Percentiles rank a stretch among this genome's conserved stretches.
Evolutionary conservation across 2,113 vertebrate genomes (phyloP).

Genomic region (Delphinus delphis): DNA sequence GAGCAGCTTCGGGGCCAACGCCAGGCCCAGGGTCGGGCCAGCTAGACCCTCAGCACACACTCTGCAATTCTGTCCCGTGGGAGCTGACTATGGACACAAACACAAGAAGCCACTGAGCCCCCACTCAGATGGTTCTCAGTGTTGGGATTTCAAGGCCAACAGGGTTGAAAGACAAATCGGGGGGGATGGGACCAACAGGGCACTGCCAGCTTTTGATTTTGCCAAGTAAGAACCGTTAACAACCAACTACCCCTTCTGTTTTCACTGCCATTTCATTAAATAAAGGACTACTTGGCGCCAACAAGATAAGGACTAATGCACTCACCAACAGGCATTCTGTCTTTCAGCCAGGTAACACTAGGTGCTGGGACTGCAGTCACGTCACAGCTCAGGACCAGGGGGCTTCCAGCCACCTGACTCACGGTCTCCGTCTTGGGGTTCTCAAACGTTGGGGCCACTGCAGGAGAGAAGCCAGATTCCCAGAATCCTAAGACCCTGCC

Average conservation of each 20-base stretch:
- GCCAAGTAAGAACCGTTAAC: background rate
- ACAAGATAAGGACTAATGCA: accelerated
- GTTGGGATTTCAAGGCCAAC: background rate
- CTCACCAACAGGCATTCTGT: constrained; percentile 89
- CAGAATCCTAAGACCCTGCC: background rate
- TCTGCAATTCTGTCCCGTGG: background rate
- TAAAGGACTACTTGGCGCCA: background rate
- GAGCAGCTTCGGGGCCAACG: background rate
- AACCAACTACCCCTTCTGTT: too few relatives aligned
- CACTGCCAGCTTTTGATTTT: background rate
- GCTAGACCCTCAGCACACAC: background rate
- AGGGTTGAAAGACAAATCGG: accelerated
- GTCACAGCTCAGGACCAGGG: constrained; percentile 87
- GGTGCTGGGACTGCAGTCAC: constrained; percentile 84
- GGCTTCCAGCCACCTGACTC: constrained; percentile 85
- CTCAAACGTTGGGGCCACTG: constrained; percentile 85
- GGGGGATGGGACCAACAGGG: accelerated
- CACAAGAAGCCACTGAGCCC: background rate
- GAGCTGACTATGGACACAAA: background rate
- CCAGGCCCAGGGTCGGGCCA: background rate
- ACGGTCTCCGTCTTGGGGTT: constrained; percentile 83
- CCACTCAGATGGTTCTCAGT: accelerated
- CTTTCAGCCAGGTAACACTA: constrained; percentile 91
- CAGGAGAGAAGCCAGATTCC: background rate
- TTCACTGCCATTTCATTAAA: accelerated